Base-by-base conservation (phyloP, 2,888 invertebrate genomes). In the Cantharis rufa region DNA sequence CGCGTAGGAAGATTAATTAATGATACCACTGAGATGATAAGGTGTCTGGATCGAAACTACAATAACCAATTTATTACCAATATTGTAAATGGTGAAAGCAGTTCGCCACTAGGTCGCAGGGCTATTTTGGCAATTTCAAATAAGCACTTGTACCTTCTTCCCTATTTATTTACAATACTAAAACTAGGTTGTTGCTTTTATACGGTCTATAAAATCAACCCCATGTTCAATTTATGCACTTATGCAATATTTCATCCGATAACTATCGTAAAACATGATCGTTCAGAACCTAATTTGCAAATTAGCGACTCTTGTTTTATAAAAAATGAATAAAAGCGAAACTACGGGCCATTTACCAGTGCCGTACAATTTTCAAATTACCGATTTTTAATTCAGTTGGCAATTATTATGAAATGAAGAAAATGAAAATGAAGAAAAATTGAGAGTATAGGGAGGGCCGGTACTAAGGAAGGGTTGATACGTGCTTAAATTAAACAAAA, bases 141-240 rank as follows among this genome's bases (percentile, higher is more conserved):
- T 71, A 75, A 75, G 61, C 69, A 68, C 27, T 27, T 62, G 21
- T 61, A 32, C 24, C 21, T 24, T 24, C 74, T 18, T 71, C 61
- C 21, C 70, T 64, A 71, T 70, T 75, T 75, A 71, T 70, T 75
- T 70, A 48, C 66, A 75, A 70, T 75, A 69, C 24, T 70, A 24
- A 75, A 75, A 75, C 24, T 75, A 71, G 74, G 74, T 75, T 70
- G 70, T 27, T 64, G 28, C 48, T 71, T 71, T 66, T 70, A 63
- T 75, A 21, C 21, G 24, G 48, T 27, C 70, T 71, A 66, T 75
- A 75, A 75, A 74, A 70, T 75, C 70, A 71, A 63, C 74, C 74
- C 71, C 71, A 70, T 74, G 74, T 74, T 70, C 74, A 62, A 15
- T 9, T 11, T 15, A 62, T 24, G 18, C 63, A 28, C 27, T 70